A percentile compares a stretch with the other conserved stretches of the same genome.
Evolutionary conservation across 2,888 invertebrate genomes (phyloP).

Genomic region (Osmoderma eremita): DNA sequence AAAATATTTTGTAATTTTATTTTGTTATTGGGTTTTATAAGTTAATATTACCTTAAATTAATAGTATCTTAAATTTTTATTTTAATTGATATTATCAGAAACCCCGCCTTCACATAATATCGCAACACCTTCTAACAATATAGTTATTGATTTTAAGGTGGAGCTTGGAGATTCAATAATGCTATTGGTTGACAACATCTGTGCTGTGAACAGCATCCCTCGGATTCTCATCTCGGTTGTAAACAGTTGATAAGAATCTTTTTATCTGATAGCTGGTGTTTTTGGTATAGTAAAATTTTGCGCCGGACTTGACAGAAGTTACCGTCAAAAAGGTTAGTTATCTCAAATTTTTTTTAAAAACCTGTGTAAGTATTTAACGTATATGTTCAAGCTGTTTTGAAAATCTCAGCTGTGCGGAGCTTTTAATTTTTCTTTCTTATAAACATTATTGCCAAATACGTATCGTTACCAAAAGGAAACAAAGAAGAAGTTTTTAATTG

Average conservation of each 20-base stretch:
- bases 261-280: constrained; percentile 40
- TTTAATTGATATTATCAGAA: constrained; percentile 7
- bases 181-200: constrained; percentile 39
- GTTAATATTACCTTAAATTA: not conserved
- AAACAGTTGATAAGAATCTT: constrained; percentile 47
- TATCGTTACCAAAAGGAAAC: too few relatives aligned
- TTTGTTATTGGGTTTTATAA: not conserved
- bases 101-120: constrained; percentile 35
- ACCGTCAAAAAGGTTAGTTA: constrained; percentile 7
- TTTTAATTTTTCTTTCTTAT: too few relatives aligned
- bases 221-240: constrained; percentile 43
- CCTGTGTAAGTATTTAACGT: too few relatives aligned
- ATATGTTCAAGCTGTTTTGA: too few relatives aligned
- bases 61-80: not conserved
- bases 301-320: not conserved
- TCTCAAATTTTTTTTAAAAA: too few relatives aligned
- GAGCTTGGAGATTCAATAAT: constrained; percentile 39
- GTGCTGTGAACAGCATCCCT: constrained; percentile 32
- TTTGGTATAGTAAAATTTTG: not conserved
- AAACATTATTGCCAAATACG: too few relatives aligned
- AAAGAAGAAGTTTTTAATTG: too few relatives aligned
- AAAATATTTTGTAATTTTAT: not conserved
- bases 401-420: too few relatives aligned
- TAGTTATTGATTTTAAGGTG: constrained; percentile 45
- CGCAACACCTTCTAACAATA: constrained; percentile 47